A percentile compares a stretch with the other conserved stretches of the same genome.
Evolutionary conservation across 1,140 invertebrate species (phyloP).

Genomic region (Musca vetustissima): DNA sequence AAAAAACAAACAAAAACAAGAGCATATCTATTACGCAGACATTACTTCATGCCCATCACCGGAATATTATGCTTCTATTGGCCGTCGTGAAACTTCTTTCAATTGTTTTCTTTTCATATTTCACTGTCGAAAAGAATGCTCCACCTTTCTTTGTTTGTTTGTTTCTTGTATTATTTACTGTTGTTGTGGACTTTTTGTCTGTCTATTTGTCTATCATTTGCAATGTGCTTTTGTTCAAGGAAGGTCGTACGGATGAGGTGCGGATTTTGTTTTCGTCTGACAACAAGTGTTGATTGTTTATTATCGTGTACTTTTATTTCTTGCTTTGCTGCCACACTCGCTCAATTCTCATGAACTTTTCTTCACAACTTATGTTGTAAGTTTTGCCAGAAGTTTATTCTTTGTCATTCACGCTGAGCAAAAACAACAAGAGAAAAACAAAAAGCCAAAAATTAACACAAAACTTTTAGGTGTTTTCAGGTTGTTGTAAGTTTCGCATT

Average conservation of each 20-base stretch:
- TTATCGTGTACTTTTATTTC: conserved; percentile 15
- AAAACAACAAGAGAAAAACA: neutral
- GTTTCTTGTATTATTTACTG: conserved; percentile 17
- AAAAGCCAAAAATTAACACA: conserved; percentile 9
- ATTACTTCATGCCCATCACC: too few relatives aligned
- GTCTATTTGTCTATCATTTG: conserved; percentile 13
- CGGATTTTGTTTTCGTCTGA: conserved; percentile 2
- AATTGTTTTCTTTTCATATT: too few relatives aligned
- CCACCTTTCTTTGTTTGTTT: neutral
- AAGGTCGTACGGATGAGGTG: neutral
- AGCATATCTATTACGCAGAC: too few relatives aligned
- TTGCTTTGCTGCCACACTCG: conserved; percentile 37
- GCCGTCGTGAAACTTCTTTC: too few relatives aligned
- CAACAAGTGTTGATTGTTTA: conserved; percentile 24
- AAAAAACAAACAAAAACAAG: neutral
- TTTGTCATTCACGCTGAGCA: neutral
- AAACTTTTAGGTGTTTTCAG: conserved; percentile 23
- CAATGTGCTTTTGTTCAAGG: conserved; percentile 23
- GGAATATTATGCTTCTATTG: too few relatives aligned
- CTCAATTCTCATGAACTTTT: conserved; percentile 21
- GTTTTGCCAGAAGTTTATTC: conserved; percentile 28
- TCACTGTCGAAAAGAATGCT: too few relatives aligned
- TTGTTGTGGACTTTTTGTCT: conserved; percentile 8
- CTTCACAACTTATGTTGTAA: conserved; percentile 34
- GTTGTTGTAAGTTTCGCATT: neutral